A percentile compares a stretch with the other conserved stretches of the same genome.
phyloP scores from a whole-genome alignment of 2,888 invertebrate species.

The Drosophila emarginata region DNA sequence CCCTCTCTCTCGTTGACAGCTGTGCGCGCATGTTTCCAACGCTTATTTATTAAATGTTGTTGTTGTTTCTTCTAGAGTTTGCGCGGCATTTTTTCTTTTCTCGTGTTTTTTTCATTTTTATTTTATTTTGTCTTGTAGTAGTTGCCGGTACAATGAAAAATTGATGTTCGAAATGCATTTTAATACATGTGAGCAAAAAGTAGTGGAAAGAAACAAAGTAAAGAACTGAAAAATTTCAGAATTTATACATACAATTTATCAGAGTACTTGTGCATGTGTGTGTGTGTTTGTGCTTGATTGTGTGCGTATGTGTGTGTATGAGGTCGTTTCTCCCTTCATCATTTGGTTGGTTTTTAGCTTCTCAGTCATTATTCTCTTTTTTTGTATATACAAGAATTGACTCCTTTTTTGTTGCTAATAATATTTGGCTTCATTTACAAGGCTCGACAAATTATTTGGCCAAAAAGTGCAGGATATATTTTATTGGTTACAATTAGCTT shows the following conservation, averaged over 20 bases:
- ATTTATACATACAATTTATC: conserved; percentile 33
- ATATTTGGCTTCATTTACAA: too few species aligned
- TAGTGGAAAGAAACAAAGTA: conserved; percentile 13
- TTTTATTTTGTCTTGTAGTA: not conserved
- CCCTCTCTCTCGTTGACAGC: conserved; percentile 51
- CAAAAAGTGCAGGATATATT: too few species aligned
- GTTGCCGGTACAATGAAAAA: conserved; percentile 7
- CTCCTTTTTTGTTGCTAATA: not conserved
- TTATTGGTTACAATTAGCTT: too few species aligned
- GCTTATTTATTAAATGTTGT: conserved; percentile 61
- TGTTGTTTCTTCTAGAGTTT: conserved; percentile 39
- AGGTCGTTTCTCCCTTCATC: conserved; percentile 41
- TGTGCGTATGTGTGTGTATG: conserved; percentile 9
- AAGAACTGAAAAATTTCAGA: conserved; percentile 19
- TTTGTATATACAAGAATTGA: not conserved
- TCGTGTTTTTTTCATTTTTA: not conserved
- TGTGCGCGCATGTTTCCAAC: conserved; percentile 73
- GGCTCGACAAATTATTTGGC: too few species aligned
- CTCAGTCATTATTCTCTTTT: not conserved
- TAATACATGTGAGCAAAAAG: not conserved
- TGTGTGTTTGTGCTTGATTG: conserved; percentile 17
- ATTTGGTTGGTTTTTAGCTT: not conserved
- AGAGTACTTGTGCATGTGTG: conserved; percentile 33
- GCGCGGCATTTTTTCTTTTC: conserved; percentile 36
- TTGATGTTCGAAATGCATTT: conserved; percentile 9